Evolutionary conservation across 1,140 invertebrate species (phyloP).

Genomic region (Ganaspis sp.): DNA sequence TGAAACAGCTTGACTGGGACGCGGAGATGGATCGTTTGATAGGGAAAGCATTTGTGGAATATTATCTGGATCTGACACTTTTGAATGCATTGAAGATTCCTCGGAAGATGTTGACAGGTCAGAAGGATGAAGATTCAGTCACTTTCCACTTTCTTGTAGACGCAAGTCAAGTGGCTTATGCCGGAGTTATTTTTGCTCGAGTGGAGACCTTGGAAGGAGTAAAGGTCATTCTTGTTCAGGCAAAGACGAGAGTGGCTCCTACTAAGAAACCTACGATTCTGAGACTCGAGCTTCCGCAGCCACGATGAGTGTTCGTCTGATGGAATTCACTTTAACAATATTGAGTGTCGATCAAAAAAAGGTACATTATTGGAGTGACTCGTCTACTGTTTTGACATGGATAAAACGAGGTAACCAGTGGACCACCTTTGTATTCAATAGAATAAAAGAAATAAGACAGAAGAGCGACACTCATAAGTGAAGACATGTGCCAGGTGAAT

Average conservation of each 20-base stretch:
- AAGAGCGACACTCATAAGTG: conserved; percentile 11
- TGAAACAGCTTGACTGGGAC: conserved; percentile 57
- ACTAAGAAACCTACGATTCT: conserved; percentile 36
- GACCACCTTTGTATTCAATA: conserved; percentile 40
- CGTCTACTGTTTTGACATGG: conserved; percentile 41
- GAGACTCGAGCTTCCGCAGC: conserved; percentile 46
- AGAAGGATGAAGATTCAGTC: not conserved
- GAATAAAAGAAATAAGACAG: conserved; percentile 37
- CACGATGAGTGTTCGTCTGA: conserved; percentile 33
- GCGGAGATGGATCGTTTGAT: conserved; percentile 18
- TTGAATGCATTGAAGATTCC: conserved; percentile 21
- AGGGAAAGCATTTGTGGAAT: conserved; percentile 37
- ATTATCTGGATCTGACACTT: conserved; percentile 39
- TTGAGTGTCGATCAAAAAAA: conserved; percentile 28
- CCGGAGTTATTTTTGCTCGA: conserved; percentile 25
- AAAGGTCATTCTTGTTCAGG: conserved; percentile 14
- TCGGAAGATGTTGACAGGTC: not conserved
- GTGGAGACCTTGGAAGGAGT: not conserved
- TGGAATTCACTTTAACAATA: not conserved
- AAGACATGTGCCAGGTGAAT: conserved; percentile 33
- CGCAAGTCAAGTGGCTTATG: conserved; percentile 34
- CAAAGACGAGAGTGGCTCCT: conserved; percentile 39
- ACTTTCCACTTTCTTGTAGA: conserved; percentile 35
- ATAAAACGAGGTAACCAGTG: conserved; percentile 40
- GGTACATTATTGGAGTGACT: conserved; percentile 40